Conservation (phyloP, 2,797 vertebrate genomes). For the Helicolenus hilgendorfi region DNA sequence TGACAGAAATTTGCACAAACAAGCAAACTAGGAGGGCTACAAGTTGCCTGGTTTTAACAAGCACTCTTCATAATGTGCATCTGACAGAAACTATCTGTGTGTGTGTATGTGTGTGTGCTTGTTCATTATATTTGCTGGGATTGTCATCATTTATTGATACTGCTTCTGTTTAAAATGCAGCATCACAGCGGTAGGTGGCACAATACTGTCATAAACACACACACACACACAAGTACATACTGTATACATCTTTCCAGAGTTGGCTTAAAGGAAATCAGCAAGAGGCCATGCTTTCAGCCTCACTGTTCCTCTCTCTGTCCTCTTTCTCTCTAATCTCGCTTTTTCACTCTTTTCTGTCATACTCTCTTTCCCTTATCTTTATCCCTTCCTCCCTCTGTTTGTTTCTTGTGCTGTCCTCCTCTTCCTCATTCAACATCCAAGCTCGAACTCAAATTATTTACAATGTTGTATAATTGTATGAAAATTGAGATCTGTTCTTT, state of each 20-base stretch:
- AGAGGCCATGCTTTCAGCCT: not conserved
- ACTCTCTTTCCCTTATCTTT: not conserved
- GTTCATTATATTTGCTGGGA: conserved; percentile 69
- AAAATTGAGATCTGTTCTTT: not conserved
- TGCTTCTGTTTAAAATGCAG: conserved; percentile 70
- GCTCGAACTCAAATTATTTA: not conserved
- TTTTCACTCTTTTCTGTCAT: not conserved
- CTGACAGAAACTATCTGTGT: conserved; percentile 41
- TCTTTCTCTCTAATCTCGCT: not conserved
- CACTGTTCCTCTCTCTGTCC: not conserved
- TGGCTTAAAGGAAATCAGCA: conserved; percentile 35
- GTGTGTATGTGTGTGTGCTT: conserved; percentile 9
- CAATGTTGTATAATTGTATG: not conserved
- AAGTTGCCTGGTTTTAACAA: conserved; percentile 67
- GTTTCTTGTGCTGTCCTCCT: not conserved
- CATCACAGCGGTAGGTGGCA: conserved; percentile 72
- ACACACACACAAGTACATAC: conserved; percentile 9
- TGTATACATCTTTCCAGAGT: conserved; percentile 18
- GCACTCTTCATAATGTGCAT: conserved; percentile 35
- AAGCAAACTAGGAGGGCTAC: conserved; percentile 56
- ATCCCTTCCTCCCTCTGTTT: not conserved
- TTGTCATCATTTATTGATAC: conserved; percentile 80
- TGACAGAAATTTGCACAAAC: conserved; percentile 68
- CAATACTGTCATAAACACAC: conserved; percentile 55
- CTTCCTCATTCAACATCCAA: not conserved